phyloP scores from a whole-genome alignment of 37 sponge, comb jelly and placozoan genomes.

The Chondrilla cf. caribensis region DNA sequence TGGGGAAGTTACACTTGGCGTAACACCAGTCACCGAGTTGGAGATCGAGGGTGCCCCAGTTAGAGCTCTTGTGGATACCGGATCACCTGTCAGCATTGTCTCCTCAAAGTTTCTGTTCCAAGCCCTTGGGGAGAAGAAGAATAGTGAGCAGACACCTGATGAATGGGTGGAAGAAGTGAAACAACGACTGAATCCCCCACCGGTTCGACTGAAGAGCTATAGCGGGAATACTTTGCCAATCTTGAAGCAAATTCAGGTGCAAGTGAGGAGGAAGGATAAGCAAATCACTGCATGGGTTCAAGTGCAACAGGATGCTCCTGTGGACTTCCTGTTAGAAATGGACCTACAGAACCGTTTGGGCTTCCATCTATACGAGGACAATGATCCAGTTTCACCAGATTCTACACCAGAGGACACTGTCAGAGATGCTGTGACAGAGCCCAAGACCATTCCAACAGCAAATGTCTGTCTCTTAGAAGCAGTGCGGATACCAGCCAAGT shows the following conservation, averaged over 20 bases:
- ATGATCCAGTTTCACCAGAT: too few relatives aligned
- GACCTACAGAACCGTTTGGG: slow-evolving; percentile 13
- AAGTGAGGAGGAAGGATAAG: not conserved
- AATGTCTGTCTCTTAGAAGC: not conserved
- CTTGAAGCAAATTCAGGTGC: not conserved
- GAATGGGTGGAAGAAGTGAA: slow-evolving; percentile 5
- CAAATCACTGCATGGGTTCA: not conserved
- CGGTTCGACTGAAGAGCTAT: not conserved
- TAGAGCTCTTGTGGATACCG: slow-evolving; percentile 47
- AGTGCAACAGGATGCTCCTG: slow-evolving; percentile 26
- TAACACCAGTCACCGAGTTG: slow-evolving; percentile 16
- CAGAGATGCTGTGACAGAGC: too few relatives aligned
- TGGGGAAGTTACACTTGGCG: slow-evolving; percentile 25
- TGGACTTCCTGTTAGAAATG: slow-evolving; percentile 13
- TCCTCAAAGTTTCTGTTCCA: slow-evolving; percentile 21
- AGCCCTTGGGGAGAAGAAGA: not conserved
- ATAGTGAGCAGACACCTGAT: not conserved
- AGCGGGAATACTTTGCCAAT: not conserved
- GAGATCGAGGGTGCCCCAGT: slow-evolving; percentile 32
- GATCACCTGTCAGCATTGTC: slow-evolving; percentile 44
- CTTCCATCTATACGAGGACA: not conserved
- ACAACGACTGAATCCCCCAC: not conserved
- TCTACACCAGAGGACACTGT: too few relatives aligned
- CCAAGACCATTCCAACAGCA: too few relatives aligned
- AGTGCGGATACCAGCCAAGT: not conserved